These are phyloP conservation scores for Cyphomyrmex costatus DNA, from an alignment of 1,140 invertebrate species.

Conservation along the genomic window DNA sequence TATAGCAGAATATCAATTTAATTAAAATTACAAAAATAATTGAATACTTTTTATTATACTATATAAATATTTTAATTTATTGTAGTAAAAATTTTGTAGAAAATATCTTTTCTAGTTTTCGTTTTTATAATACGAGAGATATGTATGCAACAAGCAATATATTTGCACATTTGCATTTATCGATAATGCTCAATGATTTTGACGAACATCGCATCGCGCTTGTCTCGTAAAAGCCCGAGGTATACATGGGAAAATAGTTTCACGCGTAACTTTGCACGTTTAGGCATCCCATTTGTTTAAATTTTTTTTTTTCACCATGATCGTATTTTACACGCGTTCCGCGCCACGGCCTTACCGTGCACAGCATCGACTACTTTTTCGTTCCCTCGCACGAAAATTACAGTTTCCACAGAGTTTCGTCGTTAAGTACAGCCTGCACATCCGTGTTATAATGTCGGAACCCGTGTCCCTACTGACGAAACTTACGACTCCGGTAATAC, in stretches of 20 bases:
- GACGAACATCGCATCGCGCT: background rate
- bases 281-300: constrained; percentile 70
- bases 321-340: constrained; percentile 64
- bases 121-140: background rate
- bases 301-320: constrained; percentile 60
- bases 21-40: constrained; percentile 31
- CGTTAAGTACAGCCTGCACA: constrained; percentile 86
- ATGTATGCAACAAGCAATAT: background rate
- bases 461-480: constrained; percentile 75
- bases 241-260: constrained; percentile 15
- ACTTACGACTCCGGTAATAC: constrained; percentile 83
- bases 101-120: background rate
- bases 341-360: background rate
- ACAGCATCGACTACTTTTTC: constrained; percentile 59
- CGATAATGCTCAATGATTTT: constrained; percentile 20
- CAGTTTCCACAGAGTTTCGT: constrained; percentile 84
- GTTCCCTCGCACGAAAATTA: constrained; percentile 81
- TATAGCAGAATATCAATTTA: constrained; percentile 7
- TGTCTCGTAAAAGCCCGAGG: background rate
- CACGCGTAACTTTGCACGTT: constrained; percentile 47
- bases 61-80: background rate
- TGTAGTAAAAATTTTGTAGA: background rate
- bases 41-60: background rate
- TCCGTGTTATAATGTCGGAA: constrained; percentile 83
- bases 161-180: constrained; percentile 13